A percentile compares a stretch with the other conserved stretches of the same genome.
Evolutionary conservation across 2,888 invertebrate genomes (phyloP).

Genomic region (Eupelmus urozonus): DNA sequence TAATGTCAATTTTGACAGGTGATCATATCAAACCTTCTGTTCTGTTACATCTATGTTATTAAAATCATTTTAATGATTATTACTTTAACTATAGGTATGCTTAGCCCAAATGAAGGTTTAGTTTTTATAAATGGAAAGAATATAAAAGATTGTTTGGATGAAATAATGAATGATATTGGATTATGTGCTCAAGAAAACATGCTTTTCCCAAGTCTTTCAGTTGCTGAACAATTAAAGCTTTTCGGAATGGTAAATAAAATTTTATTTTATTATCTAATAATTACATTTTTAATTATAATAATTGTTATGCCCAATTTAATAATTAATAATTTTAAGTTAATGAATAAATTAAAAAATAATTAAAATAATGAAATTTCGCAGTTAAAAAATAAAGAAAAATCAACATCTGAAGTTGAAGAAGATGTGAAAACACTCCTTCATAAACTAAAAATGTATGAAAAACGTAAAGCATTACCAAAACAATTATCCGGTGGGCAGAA

Average conservation of each 20-base stretch:
- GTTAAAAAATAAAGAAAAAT: too few species aligned
- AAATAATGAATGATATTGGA: constrained; percentile 87
- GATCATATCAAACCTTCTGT: constrained; percentile 36
- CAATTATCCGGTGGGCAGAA: constrained; percentile 96
- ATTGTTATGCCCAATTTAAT: not conserved
- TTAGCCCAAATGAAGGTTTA: constrained; percentile 84
- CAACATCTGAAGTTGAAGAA: not conserved
- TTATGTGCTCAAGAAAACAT: constrained; percentile 95
- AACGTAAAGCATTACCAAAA: constrained; percentile 80
- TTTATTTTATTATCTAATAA: not conserved
- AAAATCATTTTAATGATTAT: too few species aligned
- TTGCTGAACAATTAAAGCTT: constrained; percentile 89
- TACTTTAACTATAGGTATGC: constrained; percentile 79
- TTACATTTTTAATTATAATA: not conserved
- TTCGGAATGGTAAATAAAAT: constrained; percentile 84
- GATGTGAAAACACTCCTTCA: not conserved
- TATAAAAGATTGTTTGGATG: constrained; percentile 82
- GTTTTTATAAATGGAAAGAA: constrained; percentile 86
- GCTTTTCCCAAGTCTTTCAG: constrained; percentile 89
- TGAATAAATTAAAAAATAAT: too few species aligned
- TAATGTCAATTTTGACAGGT: constrained; percentile 95
- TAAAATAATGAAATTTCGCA: too few species aligned
- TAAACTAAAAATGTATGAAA: constrained; percentile 81
- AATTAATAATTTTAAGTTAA: too few species aligned
- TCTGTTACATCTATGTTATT: too few species aligned